phyloP scores from a whole-genome alignment of 2,113 vertebrate genomes.

The Antechinus stuartii region DNA sequence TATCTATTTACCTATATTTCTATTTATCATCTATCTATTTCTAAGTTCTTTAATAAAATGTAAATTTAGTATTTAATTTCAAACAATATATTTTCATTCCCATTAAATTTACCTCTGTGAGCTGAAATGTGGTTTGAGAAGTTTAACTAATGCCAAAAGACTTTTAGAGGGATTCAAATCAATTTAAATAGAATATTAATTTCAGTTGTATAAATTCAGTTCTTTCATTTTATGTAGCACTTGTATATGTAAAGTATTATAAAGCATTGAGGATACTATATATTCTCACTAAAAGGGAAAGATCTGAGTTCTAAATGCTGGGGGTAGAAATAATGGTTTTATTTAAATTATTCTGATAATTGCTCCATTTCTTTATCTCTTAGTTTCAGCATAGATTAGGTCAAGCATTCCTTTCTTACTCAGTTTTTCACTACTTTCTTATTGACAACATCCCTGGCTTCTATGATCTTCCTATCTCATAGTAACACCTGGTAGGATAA shows the following conservation, averaged over 20 bases:
- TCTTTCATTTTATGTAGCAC: not conserved
- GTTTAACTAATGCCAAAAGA: not conserved
- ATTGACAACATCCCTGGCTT: not conserved
- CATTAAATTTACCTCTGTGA: not conserved
- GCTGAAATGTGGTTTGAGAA: not conserved
- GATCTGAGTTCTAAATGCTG: not conserved
- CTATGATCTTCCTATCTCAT: constrained; percentile 53
- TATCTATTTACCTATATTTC: not conserved
- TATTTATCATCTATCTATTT: not conserved
- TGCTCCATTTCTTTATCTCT: not conserved
- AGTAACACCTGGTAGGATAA: constrained; percentile 48
- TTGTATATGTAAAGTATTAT: not conserved
- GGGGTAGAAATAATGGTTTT: not conserved
- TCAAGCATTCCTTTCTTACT: not conserved
- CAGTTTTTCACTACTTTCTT: constrained; percentile 40
- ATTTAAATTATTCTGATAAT: not conserved
- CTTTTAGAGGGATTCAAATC: not conserved
- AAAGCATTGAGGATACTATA: not conserved
- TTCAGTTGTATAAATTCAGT: not conserved
- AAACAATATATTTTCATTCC: not conserved
- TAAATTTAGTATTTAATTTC: not conserved
- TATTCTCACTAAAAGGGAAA: not conserved
- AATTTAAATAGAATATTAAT: not conserved
- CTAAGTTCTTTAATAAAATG: not conserved
- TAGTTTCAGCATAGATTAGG: not conserved